Evolutionary conservation across 2,113 vertebrate species (phyloP).

Genomic region (Oreotrochilus melanogaster): DNA sequence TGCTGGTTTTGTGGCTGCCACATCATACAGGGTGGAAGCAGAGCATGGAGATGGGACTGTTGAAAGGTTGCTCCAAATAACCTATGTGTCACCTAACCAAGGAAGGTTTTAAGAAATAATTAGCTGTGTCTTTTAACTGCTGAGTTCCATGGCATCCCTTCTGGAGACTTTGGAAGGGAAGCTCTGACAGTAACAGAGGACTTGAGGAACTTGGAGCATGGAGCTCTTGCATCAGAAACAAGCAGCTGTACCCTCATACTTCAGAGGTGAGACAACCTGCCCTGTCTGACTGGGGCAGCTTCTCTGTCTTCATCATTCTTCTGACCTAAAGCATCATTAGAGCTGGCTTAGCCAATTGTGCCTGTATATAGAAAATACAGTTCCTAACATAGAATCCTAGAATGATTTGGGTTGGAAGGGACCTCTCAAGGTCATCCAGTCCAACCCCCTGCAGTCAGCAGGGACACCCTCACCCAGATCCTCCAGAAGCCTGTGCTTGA

Average conservation of each 20-base stretch:
- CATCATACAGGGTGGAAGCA: neutral
- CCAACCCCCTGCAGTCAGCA: no score
- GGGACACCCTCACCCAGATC: neutral
- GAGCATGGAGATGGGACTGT: rapidly evolving
- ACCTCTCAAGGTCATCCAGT: no score
- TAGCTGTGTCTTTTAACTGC: neutral
- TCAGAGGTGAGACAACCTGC: neutral
- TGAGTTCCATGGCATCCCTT: neutral
- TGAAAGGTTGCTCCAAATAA: rapidly evolving
- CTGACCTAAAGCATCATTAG: neutral
- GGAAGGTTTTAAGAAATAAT: neutral
- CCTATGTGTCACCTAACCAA: neutral
- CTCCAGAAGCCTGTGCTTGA: neutral
- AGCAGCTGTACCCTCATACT: neutral
- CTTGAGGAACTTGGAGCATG: neutral
- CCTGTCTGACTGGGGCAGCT: neutral
- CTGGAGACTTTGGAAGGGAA: neutral
- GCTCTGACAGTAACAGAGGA: rapidly evolving
- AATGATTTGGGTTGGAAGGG: no score
- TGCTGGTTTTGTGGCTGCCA: neutral
- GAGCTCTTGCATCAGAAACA: neutral
- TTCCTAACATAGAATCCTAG: no score
- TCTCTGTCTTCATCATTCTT: neutral
- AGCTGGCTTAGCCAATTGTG: neutral
- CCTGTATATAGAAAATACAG: neutral